These are phyloP conservation scores for Mobula birostris DNA, from an alignment of 2,113 vertebrate genomes.

Conservation along the genomic window DNA sequence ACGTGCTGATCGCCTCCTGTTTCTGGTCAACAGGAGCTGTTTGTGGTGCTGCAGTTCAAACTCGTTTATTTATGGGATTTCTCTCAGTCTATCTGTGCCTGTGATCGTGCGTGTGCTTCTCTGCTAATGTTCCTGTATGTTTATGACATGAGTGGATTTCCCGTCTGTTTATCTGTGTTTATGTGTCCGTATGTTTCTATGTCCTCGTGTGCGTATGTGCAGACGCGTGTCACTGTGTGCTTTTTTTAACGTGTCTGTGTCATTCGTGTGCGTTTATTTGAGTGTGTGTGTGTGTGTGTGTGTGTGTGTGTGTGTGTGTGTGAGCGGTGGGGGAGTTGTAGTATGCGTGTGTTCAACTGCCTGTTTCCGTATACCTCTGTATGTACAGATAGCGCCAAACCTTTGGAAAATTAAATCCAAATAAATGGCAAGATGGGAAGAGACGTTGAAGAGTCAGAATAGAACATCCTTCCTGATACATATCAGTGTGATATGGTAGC, in stretches of 20 bases:
- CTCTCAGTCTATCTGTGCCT: background rate
- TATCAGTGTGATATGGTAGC: background rate
- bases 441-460: background rate
- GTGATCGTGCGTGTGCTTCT: background rate
- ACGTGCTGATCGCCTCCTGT: conserved; percentile 17
- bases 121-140: background rate
- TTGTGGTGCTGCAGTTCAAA: conserved; percentile 29
- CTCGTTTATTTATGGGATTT: background rate
- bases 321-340: too few species aligned
- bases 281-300: background rate
- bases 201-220: background rate
- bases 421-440: background rate
- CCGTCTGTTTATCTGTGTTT: background rate
- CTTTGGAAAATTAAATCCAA: background rate
- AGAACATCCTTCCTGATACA: background rate
- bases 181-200: background rate
- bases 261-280: background rate
- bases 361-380: background rate
- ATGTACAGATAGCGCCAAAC: background rate
- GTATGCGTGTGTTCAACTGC: background rate
- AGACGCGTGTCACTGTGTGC: background rate
- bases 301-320: background rate
- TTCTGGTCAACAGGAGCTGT: conserved; percentile 28
- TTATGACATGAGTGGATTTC: background rate
- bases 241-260: background rate